Conservation (phyloP, 2,113 vertebrate species). For the Pseudorasbora parva region DNA sequence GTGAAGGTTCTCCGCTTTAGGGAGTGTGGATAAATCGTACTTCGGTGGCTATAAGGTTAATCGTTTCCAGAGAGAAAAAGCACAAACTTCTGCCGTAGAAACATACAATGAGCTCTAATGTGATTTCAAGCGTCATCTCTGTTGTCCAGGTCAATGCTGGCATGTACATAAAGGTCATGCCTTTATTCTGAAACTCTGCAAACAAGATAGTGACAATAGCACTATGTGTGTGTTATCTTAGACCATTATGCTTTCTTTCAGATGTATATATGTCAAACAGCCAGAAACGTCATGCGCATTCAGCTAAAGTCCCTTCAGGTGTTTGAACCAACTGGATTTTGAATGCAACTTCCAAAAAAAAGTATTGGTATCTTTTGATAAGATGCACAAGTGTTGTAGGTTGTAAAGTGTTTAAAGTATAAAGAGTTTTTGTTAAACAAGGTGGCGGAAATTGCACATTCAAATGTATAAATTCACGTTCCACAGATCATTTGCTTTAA, state of each 20-base stretch:
- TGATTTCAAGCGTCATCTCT: conserved; percentile 9
- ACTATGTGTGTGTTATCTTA: neutral
- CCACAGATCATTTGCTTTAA: neutral
- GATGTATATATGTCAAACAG: neutral
- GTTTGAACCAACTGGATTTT: neutral
- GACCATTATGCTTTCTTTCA: neutral
- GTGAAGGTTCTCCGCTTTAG: neutral
- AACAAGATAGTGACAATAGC: neutral
- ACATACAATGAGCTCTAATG: neutral
- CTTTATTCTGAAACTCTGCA: conserved; percentile 1
- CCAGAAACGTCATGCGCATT: neutral
- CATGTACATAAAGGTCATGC: neutral
- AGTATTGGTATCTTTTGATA: neutral
- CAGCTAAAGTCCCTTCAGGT: neutral
- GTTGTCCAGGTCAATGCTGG: neutral
- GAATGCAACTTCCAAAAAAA: neutral
- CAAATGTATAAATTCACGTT: no score
- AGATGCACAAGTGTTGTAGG: neutral
- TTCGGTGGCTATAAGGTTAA: neutral
- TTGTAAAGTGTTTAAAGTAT: neutral
- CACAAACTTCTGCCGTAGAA: neutral
- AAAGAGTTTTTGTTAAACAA: neutral
- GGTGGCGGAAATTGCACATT: neutral
- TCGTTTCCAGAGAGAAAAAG: neutral
- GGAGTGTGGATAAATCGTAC: neutral